Conservation (phyloP, 64 coral and sea anemone species). For the Dendrophyllia cribrosa region DNA sequence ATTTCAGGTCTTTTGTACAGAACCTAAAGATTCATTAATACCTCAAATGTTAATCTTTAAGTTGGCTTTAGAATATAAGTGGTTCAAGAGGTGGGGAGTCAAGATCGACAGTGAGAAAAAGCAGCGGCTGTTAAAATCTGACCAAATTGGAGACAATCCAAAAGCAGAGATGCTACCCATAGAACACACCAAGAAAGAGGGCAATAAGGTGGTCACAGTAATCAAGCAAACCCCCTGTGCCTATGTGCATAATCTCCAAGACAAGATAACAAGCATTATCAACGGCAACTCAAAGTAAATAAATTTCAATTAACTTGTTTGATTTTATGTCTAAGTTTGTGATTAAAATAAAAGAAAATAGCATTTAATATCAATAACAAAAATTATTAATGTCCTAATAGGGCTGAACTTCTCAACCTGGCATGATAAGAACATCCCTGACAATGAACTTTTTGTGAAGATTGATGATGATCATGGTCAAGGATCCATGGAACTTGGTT, state of each 20-base stretch:
- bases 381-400: neutral
- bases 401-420: slow-evolving; percentile 38
- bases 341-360: too few species aligned
- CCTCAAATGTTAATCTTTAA: too few species aligned
- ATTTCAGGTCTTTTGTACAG: too few species aligned
- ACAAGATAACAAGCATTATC: slow-evolving; percentile 13
- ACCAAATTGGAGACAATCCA: slow-evolving; percentile 28
- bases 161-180: slow-evolving; percentile 44
- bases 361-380: neutral
- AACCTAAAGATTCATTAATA: too few species aligned
- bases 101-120: slow-evolving; percentile 68
- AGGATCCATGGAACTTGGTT: slow-evolving; percentile 46
- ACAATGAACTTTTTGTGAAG: slow-evolving; percentile 36
- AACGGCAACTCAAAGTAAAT: slow-evolving; percentile 15
- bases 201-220: slow-evolving; percentile 27
- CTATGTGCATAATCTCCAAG: slow-evolving; percentile 28
- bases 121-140: slow-evolving; percentile 38
- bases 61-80: too few species aligned
- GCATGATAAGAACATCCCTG: slow-evolving; percentile 34
- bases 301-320: neutral
- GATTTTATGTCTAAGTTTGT: neutral
- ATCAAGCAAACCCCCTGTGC: slow-evolving; percentile 51
- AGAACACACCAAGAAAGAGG: slow-evolving; percentile 31
- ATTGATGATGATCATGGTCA: slow-evolving; percentile 52
- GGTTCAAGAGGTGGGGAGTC: slow-evolving; percentile 69